Evolutionary conservation across 2,113 vertebrate species (phyloP).

Genomic region (Pitta sordida): DNA sequence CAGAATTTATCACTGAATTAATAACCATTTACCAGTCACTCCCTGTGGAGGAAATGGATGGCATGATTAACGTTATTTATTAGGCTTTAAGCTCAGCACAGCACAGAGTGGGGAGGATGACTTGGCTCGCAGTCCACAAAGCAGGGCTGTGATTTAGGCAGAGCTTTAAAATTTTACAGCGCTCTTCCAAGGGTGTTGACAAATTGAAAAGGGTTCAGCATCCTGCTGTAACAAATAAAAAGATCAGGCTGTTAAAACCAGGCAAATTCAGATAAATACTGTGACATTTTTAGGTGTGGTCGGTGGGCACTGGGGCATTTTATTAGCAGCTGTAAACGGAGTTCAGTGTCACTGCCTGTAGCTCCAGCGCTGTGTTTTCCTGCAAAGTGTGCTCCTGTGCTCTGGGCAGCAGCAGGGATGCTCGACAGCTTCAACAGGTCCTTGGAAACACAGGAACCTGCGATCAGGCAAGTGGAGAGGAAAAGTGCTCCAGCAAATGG

Average conservation of each 20-base stretch:
- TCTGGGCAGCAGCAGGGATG: neutral
- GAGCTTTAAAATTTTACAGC: slow-evolving; percentile 42
- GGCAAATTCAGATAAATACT: neutral
- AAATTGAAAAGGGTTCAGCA: slow-evolving; percentile 15
- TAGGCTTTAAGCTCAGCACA: neutral
- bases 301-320: neutral
- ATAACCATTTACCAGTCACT: slow-evolving; percentile 35
- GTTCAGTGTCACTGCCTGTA: rapidly evolving
- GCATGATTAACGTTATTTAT: slow-evolving; percentile 45
- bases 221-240: neutral
- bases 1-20: slow-evolving; percentile 46
- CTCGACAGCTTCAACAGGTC: neutral
- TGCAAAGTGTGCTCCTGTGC: neutral
- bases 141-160: slow-evolving; percentile 37
- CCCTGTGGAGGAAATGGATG: slow-evolving; percentile 39
- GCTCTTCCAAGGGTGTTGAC: neutral
- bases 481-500: neutral
- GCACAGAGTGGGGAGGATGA: neutral
- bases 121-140: neutral
- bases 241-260: neutral
- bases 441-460: neutral
- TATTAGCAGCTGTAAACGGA: rapidly evolving
- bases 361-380: neutral
- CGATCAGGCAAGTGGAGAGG: neutral
- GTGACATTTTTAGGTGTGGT: neutral